Evolutionary conservation across 2,797 vertebrate genomes (phyloP), one percentile per base, ranked within the genome.

Genomic region (Oreonectes daqikongensis): DNA sequence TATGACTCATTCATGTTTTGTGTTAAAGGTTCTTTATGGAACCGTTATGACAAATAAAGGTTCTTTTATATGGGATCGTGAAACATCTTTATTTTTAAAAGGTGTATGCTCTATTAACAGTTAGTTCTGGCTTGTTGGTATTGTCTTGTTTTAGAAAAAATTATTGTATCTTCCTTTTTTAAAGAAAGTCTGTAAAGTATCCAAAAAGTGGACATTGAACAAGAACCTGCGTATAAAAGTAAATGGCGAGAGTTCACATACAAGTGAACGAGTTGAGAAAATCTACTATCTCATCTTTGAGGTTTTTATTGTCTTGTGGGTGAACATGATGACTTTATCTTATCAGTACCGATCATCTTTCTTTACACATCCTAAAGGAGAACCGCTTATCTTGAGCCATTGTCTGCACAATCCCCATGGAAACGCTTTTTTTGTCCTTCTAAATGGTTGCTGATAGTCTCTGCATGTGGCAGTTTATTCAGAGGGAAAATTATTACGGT

Each of bases 241-340:
- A 68, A 75, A 75, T 59, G 42, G 24, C 35, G 60, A 64, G 38
- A 42, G 26, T 59, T 57, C 52, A 68, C 8, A 4, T 44, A 76
- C 48, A 35, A 28, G 50, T 77, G 35, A 72, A 53, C 35, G 46
- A 72, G 28, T 59, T 78, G 38, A 64, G 72, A 73, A 50, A 59
- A 50, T 48, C 44, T 42, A 15, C 40, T 64, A 48, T 82, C 65
- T 82, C 52, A 77, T 77, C 73, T 57, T 30, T 59, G 60, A 69
- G 38, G 24, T 50, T 74, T 77, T 64, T 69, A 73, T 75, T 75
- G 73, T 77, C 52, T 80, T 75, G 66, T 72, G 72, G 48, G 22
- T 63, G 61, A 65, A 59, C 69, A 63, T 63, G 40, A 63, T 63
- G 40, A 26, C 64, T 75, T 68, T 61, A 64, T 82, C 66, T 60